A percentile compares a stretch with the other conserved stretches of the same genome.
phyloP scores from a whole-genome alignment of 2,888 invertebrate species.

The Bombylius major region DNA sequence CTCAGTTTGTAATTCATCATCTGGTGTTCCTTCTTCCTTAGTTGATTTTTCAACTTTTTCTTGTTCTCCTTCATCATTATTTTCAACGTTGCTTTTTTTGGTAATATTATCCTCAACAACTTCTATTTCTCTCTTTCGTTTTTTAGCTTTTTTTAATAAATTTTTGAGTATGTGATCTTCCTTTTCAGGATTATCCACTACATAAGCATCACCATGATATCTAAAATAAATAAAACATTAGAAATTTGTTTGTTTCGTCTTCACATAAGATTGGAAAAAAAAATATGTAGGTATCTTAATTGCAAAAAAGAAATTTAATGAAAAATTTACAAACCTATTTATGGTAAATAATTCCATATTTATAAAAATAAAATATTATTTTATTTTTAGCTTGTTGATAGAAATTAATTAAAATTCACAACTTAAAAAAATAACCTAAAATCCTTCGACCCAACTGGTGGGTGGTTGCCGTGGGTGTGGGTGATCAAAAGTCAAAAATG shows the following conservation, averaged over 20 bases:
- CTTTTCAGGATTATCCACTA: slow-evolving; percentile 33
- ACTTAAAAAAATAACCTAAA: no score
- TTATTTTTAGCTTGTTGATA: no score
- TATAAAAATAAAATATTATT: no score
- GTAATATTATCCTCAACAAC: slow-evolving; percentile 30
- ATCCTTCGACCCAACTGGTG: no score
- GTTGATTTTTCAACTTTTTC: background rate
- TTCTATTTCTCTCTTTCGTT: slow-evolving; percentile 23
- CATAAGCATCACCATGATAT: slow-evolving; percentile 38
- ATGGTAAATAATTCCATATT: slow-evolving; percentile 58
- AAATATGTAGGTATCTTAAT: background rate
- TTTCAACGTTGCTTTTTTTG: slow-evolving; percentile 22
- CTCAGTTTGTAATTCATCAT: background rate
- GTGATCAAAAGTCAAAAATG: no score
- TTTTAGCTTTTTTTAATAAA: slow-evolving; percentile 47
- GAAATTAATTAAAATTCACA: no score
- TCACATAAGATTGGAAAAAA: no score
- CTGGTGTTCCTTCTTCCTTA: slow-evolving; percentile 19
- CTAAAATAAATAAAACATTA: slow-evolving; percentile 23
- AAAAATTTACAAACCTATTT: slow-evolving; percentile 42
- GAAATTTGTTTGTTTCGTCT: background rate
- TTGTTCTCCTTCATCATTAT: background rate
- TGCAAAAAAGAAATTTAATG: background rate
- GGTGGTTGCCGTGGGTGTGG: no score
- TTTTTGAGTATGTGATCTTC: slow-evolving; percentile 46